These are phyloP conservation scores for Microctenopoma steveboyesi DNA, from an alignment of 2,797 vertebrate genomes.

Conservation along the genomic window DNA sequence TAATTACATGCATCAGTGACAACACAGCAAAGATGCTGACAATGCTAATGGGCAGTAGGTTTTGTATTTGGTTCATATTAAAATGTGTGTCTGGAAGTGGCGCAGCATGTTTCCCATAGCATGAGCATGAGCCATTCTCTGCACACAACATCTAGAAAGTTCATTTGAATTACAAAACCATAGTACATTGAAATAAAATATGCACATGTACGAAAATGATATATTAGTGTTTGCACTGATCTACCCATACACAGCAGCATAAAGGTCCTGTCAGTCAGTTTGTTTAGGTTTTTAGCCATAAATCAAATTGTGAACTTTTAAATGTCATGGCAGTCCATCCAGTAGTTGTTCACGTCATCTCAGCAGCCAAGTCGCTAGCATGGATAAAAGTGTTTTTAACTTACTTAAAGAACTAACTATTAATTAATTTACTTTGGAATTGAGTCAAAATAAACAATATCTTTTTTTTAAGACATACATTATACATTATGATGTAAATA, in stretches of 20 bases:
- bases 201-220: slow-evolving; percentile 18
- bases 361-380: not conserved
- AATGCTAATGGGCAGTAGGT: not conserved
- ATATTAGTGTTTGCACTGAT: slow-evolving; percentile 15
- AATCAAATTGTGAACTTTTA: not conserved
- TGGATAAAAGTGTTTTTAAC: not conserved
- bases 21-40: not conserved
- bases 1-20: not conserved
- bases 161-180: slow-evolving; percentile 39
- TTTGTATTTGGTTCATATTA: not conserved
- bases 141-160: slow-evolving; percentile 2
- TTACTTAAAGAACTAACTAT: not conserved
- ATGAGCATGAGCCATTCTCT: not conserved
- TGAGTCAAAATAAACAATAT: too few species aligned
- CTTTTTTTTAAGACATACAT: too few species aligned
- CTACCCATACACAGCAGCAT: slow-evolving; percentile 34
- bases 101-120: slow-evolving; percentile 10
- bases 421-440: too few species aligned
- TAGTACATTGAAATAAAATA: slow-evolving; percentile 39
- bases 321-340: not conserved
- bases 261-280: not conserved
- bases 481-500: too few species aligned
- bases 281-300: not conserved
- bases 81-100: not conserved
- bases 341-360: not conserved